Evolutionary conservation across 2,113 vertebrate genomes (phyloP), one percentile per base, ranked within the genome.

Genomic region (Phalacrocorax aristotelis): DNA sequence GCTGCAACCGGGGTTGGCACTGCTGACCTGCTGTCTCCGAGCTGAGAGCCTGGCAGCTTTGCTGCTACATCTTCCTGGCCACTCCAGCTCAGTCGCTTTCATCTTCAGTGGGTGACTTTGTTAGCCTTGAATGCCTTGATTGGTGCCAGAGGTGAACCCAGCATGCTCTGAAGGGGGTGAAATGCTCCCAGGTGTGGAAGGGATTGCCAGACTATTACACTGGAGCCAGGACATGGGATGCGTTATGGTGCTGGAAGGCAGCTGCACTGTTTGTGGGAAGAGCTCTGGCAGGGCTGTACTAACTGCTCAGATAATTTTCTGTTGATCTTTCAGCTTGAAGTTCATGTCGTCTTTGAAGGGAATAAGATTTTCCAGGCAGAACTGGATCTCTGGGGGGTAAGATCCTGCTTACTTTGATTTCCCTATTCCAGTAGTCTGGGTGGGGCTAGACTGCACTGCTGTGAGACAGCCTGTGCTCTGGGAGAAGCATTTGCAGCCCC

Each of bases 301-400:
- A n/a, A 46, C 20, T 26, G 46, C 75, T 86, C 71, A 85, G 52
- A 42, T 72, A 15, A 38, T 71, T 95, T 60, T 90, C 58, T 93
- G 85, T 97, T 96, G 80, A n/a, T 91, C 85, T 85, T 93, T 85
- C 96, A 99, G 99, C 95, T 99, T 90, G 98, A 99, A 2, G 98
- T 99, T 96, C 98, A 98, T 29, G 64, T 99, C 87, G 97, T 98
- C 97, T 99, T 99, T 98, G 99, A 99, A 90, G 98, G 98, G 21
- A 96, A 98, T 74, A 99, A 99, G 96, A 90, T 99, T 55, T 99
- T 99, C 97, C 98, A 98, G 92, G 98, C 97, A 62, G 98, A 99
- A 62, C 97, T 99, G 96, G 98, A 99, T 91, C 98, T 99, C 64
- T 99, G 99, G 99, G 99, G 99, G 98, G 99, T 99, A 98, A 99